These are phyloP conservation scores for Scaptomyza cyrtandrae DNA, from an alignment of 2,888 invertebrate genomes.

Conservation along the genomic window DNA sequence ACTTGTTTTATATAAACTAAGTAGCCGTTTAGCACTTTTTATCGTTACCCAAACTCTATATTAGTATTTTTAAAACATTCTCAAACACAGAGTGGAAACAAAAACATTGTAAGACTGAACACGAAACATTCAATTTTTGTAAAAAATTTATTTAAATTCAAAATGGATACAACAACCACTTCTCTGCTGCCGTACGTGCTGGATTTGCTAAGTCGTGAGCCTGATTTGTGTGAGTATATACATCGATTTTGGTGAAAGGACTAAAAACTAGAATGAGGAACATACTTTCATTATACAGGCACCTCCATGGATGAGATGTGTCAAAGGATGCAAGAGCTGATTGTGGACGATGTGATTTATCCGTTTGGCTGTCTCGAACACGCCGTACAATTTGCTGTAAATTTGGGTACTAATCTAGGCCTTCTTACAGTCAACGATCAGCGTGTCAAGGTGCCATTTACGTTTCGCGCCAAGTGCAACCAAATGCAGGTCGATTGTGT, in stretches of 20 bases:
- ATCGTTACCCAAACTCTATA: not conserved
- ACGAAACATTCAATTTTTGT: not conserved
- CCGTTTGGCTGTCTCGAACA: slow-evolving; percentile 23
- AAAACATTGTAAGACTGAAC: not conserved
- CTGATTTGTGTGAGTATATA: slow-evolving; percentile 37
- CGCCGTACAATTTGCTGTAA: slow-evolving; percentile 48
- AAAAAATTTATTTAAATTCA: slow-evolving; percentile 17
- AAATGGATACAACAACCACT: slow-evolving; percentile 36
- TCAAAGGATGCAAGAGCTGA: slow-evolving; percentile 12
- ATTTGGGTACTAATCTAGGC: slow-evolving; percentile 55
- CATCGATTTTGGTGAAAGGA: not conserved
- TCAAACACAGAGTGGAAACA: not conserved
- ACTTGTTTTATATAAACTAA: not conserved
- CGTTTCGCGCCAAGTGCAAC: not conserved
- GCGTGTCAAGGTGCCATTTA: slow-evolving; percentile 4
- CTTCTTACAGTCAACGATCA: slow-evolving; percentile 33
- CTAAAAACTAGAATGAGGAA: not conserved
- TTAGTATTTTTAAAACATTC: not conserved
- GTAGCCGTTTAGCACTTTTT: not conserved
- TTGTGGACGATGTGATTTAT: slow-evolving; percentile 26
- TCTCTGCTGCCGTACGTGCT: slow-evolving; percentile 54
- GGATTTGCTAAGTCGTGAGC: slow-evolving; percentile 50
- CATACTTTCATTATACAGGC: slow-evolving; percentile 7
- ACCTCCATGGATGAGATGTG: slow-evolving; percentile 21
- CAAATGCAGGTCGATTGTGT: not conserved